Base-by-base conservation (phyloP, 2,113 vertebrate species). In the Apus apus region DNA sequence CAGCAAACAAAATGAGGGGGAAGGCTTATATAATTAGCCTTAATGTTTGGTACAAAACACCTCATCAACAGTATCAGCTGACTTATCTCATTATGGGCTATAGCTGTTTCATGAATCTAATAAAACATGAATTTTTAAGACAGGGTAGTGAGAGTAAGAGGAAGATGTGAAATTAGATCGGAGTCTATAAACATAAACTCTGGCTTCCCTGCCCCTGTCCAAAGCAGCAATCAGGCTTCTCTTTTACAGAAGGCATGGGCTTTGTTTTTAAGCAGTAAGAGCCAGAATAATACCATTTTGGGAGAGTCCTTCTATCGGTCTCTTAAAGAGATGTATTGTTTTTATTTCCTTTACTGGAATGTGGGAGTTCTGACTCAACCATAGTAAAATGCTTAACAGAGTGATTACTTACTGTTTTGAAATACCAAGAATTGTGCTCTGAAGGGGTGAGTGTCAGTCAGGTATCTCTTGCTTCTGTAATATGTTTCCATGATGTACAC, bases 161-260 rank as follows among this genome's bases (percentile, higher is more conserved):
- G 56, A 91, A 89, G 61, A 86, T 9, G 6, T 95, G 90, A 96
- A 96, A 97, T 96, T 77, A 90, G 93, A 91, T 94, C 94, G 95
- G 58, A 48, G 53, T 53, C 56, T 91, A 25, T 87, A 91, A 93
- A 91, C 82, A 50, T 51, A 67, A 95, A 83, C 32, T 88, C 32
- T 77, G 50, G 40, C 73, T 96, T 94, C 48, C 76, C 29, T 91
- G 38, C 43, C 27, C 22, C 45, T 3, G 6, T 76, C 83, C 75
- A 56, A 80, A 93, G 48, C 25, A 66, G 58, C 3, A 1, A 50
- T 77, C 67, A 14, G 72, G 38, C 53, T 56, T 78, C 75, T 82
- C 75, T 71, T 82, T 57, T 26, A 48, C 12, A 50, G 82, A 77
- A 60, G 53, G 16, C 30, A 3, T 5, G 15, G 34, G 8, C 34